Percentiles rank a stretch among this genome's conserved stretches.
phyloP scores from a whole-genome alignment of 2,888 invertebrate species.

The Eristalinus sepulchralis region DNA sequence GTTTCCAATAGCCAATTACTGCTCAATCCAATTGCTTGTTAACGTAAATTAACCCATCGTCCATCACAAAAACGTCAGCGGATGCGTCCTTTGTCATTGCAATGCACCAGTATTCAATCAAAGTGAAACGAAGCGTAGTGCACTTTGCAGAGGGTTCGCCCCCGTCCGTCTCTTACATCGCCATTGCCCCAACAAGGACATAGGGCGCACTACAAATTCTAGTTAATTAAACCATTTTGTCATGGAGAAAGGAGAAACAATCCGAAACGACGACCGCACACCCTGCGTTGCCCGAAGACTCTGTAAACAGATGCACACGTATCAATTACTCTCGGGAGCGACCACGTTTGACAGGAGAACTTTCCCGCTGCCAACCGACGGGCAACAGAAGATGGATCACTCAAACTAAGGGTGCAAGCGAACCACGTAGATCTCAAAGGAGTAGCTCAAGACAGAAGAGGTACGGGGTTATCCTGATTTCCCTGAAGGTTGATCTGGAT shows the following conservation, averaged over 20 bases:
- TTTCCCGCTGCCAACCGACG: background rate
- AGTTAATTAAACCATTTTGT: conserved; percentile 64
- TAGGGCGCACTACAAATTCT: conserved; percentile 53
- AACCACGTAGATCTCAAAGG: conserved; percentile 7
- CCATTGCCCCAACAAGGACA: conserved; percentile 33
- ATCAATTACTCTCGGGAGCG: conserved; percentile 39
- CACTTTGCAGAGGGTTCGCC: conserved; percentile 5
- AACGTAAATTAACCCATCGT: conserved; percentile 37
- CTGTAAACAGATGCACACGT: conserved; percentile 48
- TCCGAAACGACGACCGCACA: conserved; percentile 21
- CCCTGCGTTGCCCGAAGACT: conserved; percentile 6
- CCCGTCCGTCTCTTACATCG: background rate
- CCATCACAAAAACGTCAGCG: background rate
- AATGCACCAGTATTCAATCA: conserved; percentile 30
- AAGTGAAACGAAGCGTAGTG: conserved; percentile 34
- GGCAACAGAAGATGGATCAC: conserved; percentile 39
- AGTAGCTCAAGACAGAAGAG: conserved; percentile 7
- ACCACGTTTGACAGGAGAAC: conserved; percentile 26
- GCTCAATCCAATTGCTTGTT: conserved; percentile 16
- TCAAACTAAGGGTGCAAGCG: conserved; percentile 7
- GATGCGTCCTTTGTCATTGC: conserved; percentile 19
- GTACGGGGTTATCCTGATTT: conserved; percentile 44
- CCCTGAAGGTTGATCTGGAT: conserved; percentile 52
- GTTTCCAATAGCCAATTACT: conserved; percentile 3
- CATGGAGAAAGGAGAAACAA: conserved; percentile 14